Base-by-base conservation (phyloP, 2,797 vertebrate genomes). In the Pygocentrus nattereri region DNA sequence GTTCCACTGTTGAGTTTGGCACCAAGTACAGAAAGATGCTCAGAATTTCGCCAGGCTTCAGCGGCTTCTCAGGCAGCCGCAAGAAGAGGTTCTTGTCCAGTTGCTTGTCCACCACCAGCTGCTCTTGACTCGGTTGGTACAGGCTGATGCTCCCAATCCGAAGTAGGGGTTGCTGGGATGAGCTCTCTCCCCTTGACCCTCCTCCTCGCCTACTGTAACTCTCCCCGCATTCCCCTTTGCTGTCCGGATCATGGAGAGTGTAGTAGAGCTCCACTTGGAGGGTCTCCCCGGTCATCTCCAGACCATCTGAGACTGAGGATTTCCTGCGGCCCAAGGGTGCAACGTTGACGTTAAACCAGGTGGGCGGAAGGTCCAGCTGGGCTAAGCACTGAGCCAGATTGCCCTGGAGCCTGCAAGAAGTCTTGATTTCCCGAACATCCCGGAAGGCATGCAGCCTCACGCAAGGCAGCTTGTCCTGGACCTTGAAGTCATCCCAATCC, bases 61-160 rank as follows among this genome's bases (percentile, higher is more conserved):
- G 94, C 0, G 97, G 97, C 67, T 94, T 95, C 86, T 98, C 96
- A 0, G 98, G 98, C 87, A 99, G 91, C 86, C 96, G 93, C 85
- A 99, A 95, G 92, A 99, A 96, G 92, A 99, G 83, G 86, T 98
- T 98, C 47, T 96, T 94, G 25, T 99, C 97, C 77, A 99, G 87
- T 78, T 90, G 95, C 50, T 98, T 98, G 90, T 99, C 97, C 86
- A 97, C 95, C 90, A 98, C 92, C 65, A 94, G 92, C 85, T 94
- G 96, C 76, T 93, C 90, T 0, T 95, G 91, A 5, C 90, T 92
- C 0, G 96, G 95, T 91, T 96, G 96, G 90, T 97, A 95, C 47
- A 99, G 93, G 89, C 96, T 97, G 93, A 99, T 94, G 90, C 98
- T 99, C 4, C 98, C 98, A 0, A 99, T 98, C 68, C 98, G 96